Conservation (phyloP, 2,113 vertebrate species). For the Passer montanus region DNA sequence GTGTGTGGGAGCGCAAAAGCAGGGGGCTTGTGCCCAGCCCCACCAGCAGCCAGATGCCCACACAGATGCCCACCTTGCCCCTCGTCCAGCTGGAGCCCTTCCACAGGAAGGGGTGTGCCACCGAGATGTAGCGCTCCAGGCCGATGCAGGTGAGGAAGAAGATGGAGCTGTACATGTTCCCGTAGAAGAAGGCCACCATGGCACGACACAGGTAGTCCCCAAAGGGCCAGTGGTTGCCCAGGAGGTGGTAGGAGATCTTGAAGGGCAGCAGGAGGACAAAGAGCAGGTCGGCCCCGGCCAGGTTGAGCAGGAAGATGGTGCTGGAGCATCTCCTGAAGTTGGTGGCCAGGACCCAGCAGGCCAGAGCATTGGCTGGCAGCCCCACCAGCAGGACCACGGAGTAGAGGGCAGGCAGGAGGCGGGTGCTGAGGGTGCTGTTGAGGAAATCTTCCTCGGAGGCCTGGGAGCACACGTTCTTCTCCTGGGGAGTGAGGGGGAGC, state of each 20-base stretch:
- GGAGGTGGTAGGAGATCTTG: constrained; percentile 64
- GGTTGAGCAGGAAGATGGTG: constrained; percentile 53
- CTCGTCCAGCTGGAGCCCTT: neutral
- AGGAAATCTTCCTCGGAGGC: neutral
- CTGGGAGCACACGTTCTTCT: neutral
- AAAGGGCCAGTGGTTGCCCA: constrained; percentile 69
- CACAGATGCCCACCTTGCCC: neutral
- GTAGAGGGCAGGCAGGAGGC: constrained; percentile 49
- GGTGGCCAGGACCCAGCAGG: constrained; percentile 52
- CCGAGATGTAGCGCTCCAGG: constrained; percentile 57
- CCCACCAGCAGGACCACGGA: constrained; percentile 26
- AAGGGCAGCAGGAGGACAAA: constrained; percentile 63
- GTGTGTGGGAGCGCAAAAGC: neutral
- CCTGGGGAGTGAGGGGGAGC: neutral
- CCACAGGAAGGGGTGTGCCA: constrained; percentile 49
- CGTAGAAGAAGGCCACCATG: constrained; percentile 49
- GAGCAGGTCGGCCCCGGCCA: constrained; percentile 50
- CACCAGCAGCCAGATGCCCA: constrained; percentile 53
- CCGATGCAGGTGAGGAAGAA: constrained; percentile 63
- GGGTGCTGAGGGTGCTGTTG: constrained; percentile 9
- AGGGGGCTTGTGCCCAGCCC: constrained; percentile 9
- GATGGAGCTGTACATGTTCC: constrained; percentile 69
- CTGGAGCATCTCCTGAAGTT: constrained; percentile 57
- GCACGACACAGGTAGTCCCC: constrained; percentile 56
- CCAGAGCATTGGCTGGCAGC: constrained; percentile 56